Evolutionary conservation across 2,888 invertebrate genomes (phyloP).

Genomic region (Aphodius granarius): DNA sequence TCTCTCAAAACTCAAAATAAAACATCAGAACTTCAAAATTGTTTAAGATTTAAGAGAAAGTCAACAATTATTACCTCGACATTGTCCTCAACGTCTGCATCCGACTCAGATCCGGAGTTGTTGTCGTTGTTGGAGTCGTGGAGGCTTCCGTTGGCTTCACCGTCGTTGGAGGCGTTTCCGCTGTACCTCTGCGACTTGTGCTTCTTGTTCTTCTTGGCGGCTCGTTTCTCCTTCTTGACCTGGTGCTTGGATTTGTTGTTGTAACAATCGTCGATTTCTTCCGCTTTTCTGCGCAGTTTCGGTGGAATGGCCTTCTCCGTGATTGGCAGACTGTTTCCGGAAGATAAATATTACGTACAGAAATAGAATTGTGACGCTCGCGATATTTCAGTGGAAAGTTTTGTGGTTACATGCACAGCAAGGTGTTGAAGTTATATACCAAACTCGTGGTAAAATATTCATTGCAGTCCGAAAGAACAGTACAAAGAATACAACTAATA

Average conservation of each 20-base stretch:
- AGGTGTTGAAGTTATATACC: too few relatives aligned
- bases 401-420: too few relatives aligned
- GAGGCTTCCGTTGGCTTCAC: too few relatives aligned
- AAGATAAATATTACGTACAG: background rate
- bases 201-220: constrained; percentile 60
- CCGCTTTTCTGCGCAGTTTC: constrained; percentile 55
- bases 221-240: constrained; percentile 65
- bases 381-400: background rate
- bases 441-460: too few relatives aligned
- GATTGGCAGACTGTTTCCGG: constrained; percentile 80
- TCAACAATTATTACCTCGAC: constrained; percentile 55
- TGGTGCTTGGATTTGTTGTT: constrained; percentile 67
- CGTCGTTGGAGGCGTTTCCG: constrained; percentile 6
- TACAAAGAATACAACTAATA: background rate
- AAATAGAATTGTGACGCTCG: background rate
- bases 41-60: too few relatives aligned
- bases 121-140: too few relatives aligned
- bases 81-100: constrained; percentile 82
- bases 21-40: too few relatives aligned
- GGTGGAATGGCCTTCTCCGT: constrained; percentile 76
- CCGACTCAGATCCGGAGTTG: constrained; percentile 70
- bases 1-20: too few relatives aligned
- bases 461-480: too few relatives aligned
- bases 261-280: constrained; percentile 54
- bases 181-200: constrained; percentile 37